A percentile compares a stretch with the other conserved stretches of the same genome.
phyloP scores from a whole-genome alignment of 2,797 vertebrate genomes.

The Rhodeus uyekii region DNA sequence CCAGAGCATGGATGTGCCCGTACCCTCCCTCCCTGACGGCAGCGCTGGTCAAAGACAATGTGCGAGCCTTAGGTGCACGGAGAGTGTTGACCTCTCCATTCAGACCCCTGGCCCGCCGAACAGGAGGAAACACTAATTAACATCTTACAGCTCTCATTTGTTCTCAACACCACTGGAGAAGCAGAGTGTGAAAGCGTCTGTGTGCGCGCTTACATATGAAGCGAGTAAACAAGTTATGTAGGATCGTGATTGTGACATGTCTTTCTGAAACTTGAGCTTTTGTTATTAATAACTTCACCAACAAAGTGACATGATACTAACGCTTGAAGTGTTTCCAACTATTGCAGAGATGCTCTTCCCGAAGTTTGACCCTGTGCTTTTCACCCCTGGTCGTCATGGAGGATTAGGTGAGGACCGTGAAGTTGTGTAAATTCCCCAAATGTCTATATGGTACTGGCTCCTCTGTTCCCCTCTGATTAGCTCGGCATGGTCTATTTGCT shows the following conservation, averaged over 20 bases:
- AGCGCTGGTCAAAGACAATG: constrained; percentile 43
- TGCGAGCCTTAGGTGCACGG: constrained; percentile 42
- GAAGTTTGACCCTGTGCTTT: background rate
- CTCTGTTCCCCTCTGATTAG: constrained; percentile 50
- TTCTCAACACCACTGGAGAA: constrained; percentile 42
- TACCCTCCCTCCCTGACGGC: background rate
- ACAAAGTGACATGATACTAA: background rate
- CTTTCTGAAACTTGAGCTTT: constrained; percentile 11
- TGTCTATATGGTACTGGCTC: constrained; percentile 41
- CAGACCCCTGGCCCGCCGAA: constrained; percentile 38
- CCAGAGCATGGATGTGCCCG: background rate
- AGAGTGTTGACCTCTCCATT: constrained; percentile 48
- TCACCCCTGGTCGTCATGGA: background rate
- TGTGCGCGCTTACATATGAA: constrained; percentile 22
- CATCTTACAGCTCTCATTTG: constrained; percentile 49
- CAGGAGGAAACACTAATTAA: constrained; percentile 57
- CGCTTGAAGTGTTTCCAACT: background rate
- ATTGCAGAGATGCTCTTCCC: background rate
- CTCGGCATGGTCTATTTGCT: constrained; percentile 52
- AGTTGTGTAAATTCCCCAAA: constrained; percentile 41
- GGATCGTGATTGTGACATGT: background rate
- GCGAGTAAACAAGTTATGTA: background rate
- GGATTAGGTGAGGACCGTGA: constrained; percentile 2
- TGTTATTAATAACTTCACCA: background rate
- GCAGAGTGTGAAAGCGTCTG: constrained; percentile 39